These are phyloP conservation scores for Clarias macrocephalus DNA, from an alignment of 2,113 vertebrate genomes.

Conservation along the genomic window DNA sequence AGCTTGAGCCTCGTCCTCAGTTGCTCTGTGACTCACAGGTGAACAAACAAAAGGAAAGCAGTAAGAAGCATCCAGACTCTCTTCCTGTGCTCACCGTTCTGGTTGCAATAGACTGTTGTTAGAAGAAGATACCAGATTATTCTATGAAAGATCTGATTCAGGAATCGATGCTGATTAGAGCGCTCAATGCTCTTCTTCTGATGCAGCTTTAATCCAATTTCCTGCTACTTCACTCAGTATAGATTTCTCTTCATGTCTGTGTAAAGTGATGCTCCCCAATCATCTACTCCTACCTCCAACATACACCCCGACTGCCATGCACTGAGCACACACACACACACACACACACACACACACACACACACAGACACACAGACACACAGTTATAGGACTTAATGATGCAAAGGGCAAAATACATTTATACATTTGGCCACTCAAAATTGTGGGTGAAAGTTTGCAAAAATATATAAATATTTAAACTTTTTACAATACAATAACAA, in stretches of 20 bases:
- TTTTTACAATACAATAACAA: not conserved
- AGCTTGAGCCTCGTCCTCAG: not conserved
- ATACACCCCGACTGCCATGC: not conserved
- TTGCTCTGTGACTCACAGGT: not conserved
- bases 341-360: no score
- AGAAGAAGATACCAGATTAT: not conserved
- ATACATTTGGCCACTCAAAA: not conserved
- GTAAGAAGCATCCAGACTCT: not conserved
- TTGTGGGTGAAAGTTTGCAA: not conserved
- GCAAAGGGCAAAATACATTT: not conserved
- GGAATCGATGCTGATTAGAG: not conserved
- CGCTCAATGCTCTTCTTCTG: not conserved
- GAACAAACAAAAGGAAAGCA: not conserved
- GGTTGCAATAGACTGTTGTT: not conserved
- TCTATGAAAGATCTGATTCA: not conserved
- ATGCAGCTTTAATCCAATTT: constrained; percentile 15
- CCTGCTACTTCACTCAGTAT: constrained; percentile 15
- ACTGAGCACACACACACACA: not conserved
- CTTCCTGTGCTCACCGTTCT: not conserved
- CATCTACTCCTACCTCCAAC: not conserved
- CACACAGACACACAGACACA: not conserved
- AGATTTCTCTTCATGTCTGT: not conserved
- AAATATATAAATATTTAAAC: no score
- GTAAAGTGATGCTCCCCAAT: not conserved
- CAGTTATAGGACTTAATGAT: no score